phyloP scores from a whole-genome alignment of 2,888 invertebrate genomes.

The Myopa testacea region DNA sequence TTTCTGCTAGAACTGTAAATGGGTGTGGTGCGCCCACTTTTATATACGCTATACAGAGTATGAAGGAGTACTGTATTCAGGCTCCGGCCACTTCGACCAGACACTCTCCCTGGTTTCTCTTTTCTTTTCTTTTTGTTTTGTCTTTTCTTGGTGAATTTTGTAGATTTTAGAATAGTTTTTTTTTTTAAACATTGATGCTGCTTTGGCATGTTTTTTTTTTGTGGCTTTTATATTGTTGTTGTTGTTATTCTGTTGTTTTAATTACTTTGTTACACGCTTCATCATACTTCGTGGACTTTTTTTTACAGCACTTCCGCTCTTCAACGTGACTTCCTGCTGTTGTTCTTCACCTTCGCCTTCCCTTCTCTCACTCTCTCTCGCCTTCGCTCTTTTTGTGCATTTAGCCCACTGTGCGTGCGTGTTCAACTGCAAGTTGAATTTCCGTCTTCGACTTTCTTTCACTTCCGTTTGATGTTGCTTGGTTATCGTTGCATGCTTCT shows the following conservation, averaged over 20 bases:
- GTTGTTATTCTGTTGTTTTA: constrained; percentile 33
- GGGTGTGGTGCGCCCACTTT: no score
- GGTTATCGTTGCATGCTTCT: background rate
- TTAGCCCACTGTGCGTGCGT: background rate
- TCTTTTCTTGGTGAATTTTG: background rate
- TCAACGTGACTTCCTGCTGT: background rate
- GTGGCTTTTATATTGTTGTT: background rate
- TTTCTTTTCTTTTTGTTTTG: background rate
- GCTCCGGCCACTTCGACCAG: no score
- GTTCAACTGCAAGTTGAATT: background rate
- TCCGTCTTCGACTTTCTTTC: background rate
- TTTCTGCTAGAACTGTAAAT: no score
- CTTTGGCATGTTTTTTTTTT: background rate
- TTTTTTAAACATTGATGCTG: background rate
- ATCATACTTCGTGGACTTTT: constrained; percentile 22
- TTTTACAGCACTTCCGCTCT: background rate
- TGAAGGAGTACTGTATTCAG: no score
- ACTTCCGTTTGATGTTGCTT: background rate
- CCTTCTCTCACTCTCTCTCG: background rate
- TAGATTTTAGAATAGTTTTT: background rate
- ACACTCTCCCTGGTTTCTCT: background rate
- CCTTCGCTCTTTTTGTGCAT: background rate
- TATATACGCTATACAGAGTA: no score
- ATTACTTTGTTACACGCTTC: constrained; percentile 34
- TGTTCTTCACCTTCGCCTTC: background rate